Base-by-base conservation (phyloP, 2,797 vertebrate species). In the Carapus acus region DNA sequence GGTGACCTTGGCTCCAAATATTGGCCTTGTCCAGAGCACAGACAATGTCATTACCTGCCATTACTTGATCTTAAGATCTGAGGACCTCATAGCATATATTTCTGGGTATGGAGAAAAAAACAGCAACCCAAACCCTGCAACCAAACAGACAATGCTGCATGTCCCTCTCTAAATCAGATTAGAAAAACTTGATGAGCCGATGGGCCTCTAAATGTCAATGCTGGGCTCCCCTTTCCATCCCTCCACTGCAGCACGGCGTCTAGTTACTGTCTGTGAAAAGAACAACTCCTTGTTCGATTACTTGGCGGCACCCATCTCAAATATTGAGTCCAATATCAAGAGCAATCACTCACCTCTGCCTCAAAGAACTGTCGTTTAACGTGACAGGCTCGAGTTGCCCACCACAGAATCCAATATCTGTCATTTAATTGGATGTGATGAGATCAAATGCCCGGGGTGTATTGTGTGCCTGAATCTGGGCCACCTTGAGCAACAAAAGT, bases 341-440 rank as follows among this genome's bases (percentile, higher is more conserved):
- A 49, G 40, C 58, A 19, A 65, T 76, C 75, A 40, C 33, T 58
- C 71, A 53, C 21, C 52, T 37, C 20, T 34, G 57, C 49, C 57
- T 76, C 66, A 73, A 54, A 68, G 62, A 54, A 51, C 49, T 37
- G 38, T 41, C 55, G 61, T 67, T 80, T 73, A 68, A 59, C 66
- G 13, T 36, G 48, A 31, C 4, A 11, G 48, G 82, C 79, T 86
- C 83, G 77, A 36, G 74, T 85, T 85, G 71, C 84, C 69, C 49
- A 46, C 63, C 48, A 65, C 60, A 60, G 55, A 70, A 75, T 77
- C 77, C 73, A 80, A 78, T 82, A 73, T 65, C 69, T 43, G 70
- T 59, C 44, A 49, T 79, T 82, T 83, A 83, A 82, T 78, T 76
- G 79, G 76, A 64, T 67, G 71, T 74, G 79, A 83, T 79, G 73